A percentile compares a stretch with the other conserved stretches of the same genome.
Conservation (phyloP, 2,113 vertebrate genomes). For the Callospermophilus lateralis region DNA sequence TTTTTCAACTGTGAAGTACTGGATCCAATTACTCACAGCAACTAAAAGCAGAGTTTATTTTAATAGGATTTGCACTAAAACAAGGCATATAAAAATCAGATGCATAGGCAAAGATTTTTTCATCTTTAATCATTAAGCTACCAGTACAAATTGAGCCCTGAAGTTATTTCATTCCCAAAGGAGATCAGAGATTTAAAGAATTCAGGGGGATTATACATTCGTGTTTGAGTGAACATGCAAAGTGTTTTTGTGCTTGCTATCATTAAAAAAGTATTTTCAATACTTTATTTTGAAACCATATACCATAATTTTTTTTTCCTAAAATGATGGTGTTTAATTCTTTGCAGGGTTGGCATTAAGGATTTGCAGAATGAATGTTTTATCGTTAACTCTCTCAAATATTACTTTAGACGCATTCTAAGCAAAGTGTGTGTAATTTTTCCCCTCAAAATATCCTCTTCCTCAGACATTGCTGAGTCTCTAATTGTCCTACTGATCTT, state of each 20-base stretch:
- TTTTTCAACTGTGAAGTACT: constrained; percentile 87
- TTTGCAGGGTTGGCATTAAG: constrained; percentile 56
- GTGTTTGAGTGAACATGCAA: constrained; percentile 91
- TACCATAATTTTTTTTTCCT: constrained; percentile 27
- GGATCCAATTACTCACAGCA: constrained; percentile 90
- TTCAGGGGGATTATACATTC: constrained; percentile 92
- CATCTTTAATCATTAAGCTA: constrained; percentile 94
- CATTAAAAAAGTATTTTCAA: constrained; percentile 88
- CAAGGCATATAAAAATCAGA: constrained; percentile 91
- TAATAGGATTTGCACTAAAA: constrained; percentile 92
- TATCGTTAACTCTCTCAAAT: constrained; percentile 20
- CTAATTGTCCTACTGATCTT: constrained; percentile 14
- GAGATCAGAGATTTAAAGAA: constrained; percentile 91
- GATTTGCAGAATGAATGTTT: not conserved
- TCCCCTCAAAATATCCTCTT: not conserved
- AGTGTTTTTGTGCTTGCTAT: constrained; percentile 87
- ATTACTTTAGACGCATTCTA: constrained; percentile 18
- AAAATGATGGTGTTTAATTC: constrained; percentile 70
- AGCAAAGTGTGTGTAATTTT: not conserved
- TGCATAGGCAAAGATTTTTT: constrained; percentile 91
- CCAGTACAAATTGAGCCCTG: constrained; percentile 92
- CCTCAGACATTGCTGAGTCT: not conserved
- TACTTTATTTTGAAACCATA: constrained; percentile 81
- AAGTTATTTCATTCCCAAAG: constrained; percentile 91
- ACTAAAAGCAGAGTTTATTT: constrained; percentile 90